These are phyloP conservation scores for Eulithis testata DNA, from an alignment of 2,888 invertebrate species.

Conservation along the genomic window DNA sequence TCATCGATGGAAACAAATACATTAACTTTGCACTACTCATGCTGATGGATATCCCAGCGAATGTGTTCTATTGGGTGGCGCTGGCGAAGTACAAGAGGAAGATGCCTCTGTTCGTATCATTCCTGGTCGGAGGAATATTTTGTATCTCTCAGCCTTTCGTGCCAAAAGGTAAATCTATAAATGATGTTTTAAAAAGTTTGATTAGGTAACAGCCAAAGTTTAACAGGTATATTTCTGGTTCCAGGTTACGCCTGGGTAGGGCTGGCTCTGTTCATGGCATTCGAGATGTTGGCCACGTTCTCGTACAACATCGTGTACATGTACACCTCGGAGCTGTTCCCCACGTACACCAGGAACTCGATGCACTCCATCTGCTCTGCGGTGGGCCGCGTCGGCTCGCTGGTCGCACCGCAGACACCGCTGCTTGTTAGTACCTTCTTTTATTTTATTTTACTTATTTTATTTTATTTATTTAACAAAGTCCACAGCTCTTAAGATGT, in stretches of 20 bases:
- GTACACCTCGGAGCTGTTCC: slow-evolving; percentile 90
- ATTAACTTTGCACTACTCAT: slow-evolving; percentile 75
- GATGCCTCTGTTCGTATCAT: slow-evolving; percentile 65
- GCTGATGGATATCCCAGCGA: slow-evolving; percentile 77
- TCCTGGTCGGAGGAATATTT: slow-evolving; percentile 71
- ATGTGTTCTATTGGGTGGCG: slow-evolving; percentile 75
- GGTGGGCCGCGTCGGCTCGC: slow-evolving; percentile 88
- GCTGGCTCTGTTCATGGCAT: slow-evolving; percentile 82
- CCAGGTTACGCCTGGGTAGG: slow-evolving; percentile 72
- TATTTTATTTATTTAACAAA: no score
- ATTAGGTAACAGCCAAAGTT: no score
- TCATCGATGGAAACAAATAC: slow-evolving; percentile 77
- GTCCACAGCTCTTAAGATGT: no score
- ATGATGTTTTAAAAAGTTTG: not conserved
- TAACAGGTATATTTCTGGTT: slow-evolving; percentile 1
- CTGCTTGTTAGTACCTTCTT: slow-evolving; percentile 79
- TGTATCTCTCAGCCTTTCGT: slow-evolving; percentile 74
- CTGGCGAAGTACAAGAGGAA: slow-evolving; percentile 71
- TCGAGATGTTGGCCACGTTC: slow-evolving; percentile 87
- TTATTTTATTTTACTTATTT: no score
- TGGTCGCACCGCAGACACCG: slow-evolving; percentile 89
- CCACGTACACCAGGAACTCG: slow-evolving; percentile 88
- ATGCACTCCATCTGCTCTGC: slow-evolving; percentile 88
- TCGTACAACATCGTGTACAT: slow-evolving; percentile 88
- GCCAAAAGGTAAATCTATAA: slow-evolving; percentile 60